phyloP scores from a whole-genome alignment of 2,797 vertebrate species.

The Ispidina picta region DNA sequence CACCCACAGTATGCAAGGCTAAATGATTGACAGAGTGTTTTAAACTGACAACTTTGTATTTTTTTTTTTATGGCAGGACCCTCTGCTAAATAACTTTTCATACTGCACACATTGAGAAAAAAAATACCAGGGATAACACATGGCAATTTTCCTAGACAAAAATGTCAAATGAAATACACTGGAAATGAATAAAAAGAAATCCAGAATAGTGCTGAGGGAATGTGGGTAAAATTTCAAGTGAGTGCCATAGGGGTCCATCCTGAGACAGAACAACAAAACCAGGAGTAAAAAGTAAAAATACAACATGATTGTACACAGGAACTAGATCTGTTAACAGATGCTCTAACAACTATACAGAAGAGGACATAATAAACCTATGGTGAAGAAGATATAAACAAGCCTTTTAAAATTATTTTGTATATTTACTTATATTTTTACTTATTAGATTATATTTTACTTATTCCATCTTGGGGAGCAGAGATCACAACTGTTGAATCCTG shows the following conservation, averaged over 20 bases:
- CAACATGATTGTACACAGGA: neutral
- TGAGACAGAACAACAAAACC: neutral
- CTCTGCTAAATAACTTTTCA: neutral
- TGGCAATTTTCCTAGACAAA: neutral
- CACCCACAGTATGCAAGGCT: neutral
- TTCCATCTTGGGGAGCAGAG: neutral
- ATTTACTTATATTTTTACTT: too few relatives aligned
- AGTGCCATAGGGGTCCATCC: neutral
- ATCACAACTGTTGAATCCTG: neutral
- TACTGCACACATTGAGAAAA: neutral
- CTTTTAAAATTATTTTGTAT: too few relatives aligned
- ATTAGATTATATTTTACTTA: neutral
- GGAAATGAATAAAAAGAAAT: neutral
- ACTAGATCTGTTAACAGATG: neutral
- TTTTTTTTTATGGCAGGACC: neutral
- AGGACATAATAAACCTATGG: neutral
- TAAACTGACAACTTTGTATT: neutral
- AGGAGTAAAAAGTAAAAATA: neutral
- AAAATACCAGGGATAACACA: neutral
- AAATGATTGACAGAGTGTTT: slow-evolving; percentile 27
- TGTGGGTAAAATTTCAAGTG: neutral
- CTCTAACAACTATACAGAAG: neutral
- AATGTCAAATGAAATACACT: neutral
- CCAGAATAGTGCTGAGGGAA: neutral
- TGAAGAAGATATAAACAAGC: neutral